Conservation (phyloP, 2,797 vertebrate genomes). For the Chrysocyon brachyurus region DNA sequence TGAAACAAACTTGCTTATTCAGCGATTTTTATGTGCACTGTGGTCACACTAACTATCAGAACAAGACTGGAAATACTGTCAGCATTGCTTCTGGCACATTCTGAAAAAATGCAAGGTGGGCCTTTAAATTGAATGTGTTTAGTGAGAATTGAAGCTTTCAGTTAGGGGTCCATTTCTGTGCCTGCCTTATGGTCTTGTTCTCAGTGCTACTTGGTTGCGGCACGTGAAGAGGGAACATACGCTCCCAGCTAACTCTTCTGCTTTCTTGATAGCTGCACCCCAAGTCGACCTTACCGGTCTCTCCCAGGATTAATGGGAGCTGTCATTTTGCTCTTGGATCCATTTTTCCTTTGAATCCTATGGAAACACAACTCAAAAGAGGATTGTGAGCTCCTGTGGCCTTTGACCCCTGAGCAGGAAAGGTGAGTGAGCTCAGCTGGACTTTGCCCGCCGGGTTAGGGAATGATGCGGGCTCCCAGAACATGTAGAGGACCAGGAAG, state of each 20-base stretch:
- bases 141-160: background rate
- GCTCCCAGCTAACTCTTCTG: background rate
- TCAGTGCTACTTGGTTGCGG: background rate
- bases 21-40: background rate
- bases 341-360: conserved; percentile 39
- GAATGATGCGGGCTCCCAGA: background rate
- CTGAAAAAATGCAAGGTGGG: background rate
- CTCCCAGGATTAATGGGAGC: background rate
- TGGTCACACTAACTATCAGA: background rate
- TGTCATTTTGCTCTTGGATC: background rate
- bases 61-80: background rate
- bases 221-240: background rate
- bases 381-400: background rate
- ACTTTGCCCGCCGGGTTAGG: background rate
- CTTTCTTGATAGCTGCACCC: background rate
- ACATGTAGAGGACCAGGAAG: background rate
- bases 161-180: background rate
- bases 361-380: background rate
- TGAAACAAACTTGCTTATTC: conserved; percentile 25
- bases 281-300: background rate
- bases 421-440: conserved; percentile 50
- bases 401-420: conserved; percentile 59
- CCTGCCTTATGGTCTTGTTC: background rate
- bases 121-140: background rate
- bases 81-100: background rate